Evolutionary conservation across 2,888 invertebrate species (phyloP).

Genomic region (Lepidocyrtinus sp.): DNA sequence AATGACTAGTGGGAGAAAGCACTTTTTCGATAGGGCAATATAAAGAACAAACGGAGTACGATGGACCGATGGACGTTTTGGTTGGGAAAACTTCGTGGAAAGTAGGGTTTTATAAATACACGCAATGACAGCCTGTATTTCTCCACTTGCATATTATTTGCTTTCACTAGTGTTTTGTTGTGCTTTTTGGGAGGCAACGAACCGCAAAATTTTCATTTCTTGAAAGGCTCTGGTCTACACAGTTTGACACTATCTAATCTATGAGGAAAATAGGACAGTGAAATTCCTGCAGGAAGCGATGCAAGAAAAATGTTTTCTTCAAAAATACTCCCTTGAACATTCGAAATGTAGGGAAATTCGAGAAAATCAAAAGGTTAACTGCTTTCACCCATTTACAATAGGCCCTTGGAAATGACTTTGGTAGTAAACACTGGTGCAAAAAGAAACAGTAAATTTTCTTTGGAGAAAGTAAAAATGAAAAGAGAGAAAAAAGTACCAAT

Average conservation of each 20-base stretch:
- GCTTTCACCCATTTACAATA: constrained; percentile 16
- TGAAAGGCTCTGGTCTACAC: neutral
- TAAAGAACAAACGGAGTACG: neutral
- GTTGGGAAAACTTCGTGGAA: neutral
- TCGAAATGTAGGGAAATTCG: no score
- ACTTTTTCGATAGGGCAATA: neutral
- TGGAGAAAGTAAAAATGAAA: no score
- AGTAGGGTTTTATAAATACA: neutral
- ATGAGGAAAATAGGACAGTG: no score
- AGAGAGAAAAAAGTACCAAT: constrained; percentile 3
- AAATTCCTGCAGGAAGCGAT: no score
- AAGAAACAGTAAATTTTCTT: constrained; percentile 6
- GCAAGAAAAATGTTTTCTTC: no score
- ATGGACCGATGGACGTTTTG: no score
- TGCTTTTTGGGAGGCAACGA: constrained; percentile 4
- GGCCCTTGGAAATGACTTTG: neutral
- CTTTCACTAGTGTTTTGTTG: neutral
- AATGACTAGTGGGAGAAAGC: constrained; percentile 11
- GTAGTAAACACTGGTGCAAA: no score
- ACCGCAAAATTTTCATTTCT: constrained; percentile 21
- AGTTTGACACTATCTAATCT: constrained; percentile 37
- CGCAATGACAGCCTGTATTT: neutral
- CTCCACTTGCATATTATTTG: neutral
- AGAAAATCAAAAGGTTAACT: constrained; percentile 32
- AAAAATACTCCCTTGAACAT: no score